phyloP scores from a whole-genome alignment of 1,140 invertebrate genomes.

The Rhagoletis zephyria region DNA sequence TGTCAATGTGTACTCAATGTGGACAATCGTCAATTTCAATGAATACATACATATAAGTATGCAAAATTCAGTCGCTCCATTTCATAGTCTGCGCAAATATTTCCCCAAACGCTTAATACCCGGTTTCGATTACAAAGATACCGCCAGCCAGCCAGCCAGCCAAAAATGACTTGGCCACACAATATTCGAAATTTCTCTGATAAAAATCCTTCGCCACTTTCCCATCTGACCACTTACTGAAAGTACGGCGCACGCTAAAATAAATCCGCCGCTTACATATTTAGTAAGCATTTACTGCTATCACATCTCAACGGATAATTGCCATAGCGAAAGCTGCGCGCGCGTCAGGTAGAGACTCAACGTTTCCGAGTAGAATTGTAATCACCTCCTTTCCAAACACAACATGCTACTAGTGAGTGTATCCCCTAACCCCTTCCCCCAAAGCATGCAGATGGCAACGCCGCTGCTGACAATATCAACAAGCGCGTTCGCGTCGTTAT shows the following conservation, averaged over 20 bases:
- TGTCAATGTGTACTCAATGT: too few relatives aligned
- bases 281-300: neutral
- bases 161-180: too few relatives aligned
- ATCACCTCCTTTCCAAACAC: too few relatives aligned
- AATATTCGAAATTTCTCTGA: neutral
- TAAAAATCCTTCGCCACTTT: neutral
- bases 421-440: neutral
- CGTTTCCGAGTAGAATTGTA: too few relatives aligned
- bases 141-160: too few relatives aligned
- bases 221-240: neutral
- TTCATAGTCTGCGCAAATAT: too few relatives aligned
- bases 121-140: too few relatives aligned
- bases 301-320: neutral
- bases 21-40: too few relatives aligned
- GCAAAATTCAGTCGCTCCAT: too few relatives aligned
- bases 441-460: neutral
- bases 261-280: neutral
- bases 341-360: neutral
- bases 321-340: neutral
- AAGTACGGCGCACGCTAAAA: too few relatives aligned
- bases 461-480: neutral
- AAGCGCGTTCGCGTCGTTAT: conserved; percentile 5
- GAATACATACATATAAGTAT: too few relatives aligned
- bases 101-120: too few relatives aligned
- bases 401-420: neutral